Percentiles rank a stretch among this genome's conserved stretches.
These are phyloP conservation scores for Diachrysia chrysitis DNA, from an alignment of 2,888 invertebrate species.

Conservation along the genomic window DNA sequence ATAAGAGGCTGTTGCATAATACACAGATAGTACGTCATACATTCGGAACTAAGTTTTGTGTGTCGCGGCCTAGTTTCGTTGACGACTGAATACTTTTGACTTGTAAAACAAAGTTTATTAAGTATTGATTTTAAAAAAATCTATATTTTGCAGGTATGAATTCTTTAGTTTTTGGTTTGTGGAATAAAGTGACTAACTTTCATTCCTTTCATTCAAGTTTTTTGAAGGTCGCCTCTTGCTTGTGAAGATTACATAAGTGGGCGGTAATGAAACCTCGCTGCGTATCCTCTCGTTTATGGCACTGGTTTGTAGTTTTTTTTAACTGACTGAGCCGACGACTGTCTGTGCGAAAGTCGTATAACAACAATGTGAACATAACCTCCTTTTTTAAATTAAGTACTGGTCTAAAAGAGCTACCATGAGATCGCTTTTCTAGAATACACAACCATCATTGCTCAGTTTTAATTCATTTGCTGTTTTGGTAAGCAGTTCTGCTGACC, in stretches of 20 bases:
- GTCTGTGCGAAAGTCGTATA: not conserved
- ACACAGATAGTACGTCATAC: constrained; percentile 37
- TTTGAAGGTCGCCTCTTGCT: constrained; percentile 4
- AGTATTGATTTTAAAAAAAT: not conserved
- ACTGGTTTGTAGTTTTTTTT: constrained; percentile 1
- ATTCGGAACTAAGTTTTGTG: constrained; percentile 26
- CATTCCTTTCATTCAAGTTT: constrained; percentile 4
- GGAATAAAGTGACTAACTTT: not conserved
- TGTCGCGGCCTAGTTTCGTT: constrained; percentile 34
- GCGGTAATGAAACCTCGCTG: not conserved
- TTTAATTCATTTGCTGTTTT: not conserved
- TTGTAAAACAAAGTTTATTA: not conserved
- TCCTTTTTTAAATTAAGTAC: not conserved
- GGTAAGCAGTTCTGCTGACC: not conserved
- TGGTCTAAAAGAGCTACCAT: not conserved
- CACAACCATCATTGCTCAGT: not conserved
- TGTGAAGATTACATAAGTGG: not conserved
- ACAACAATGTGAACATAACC: not conserved
- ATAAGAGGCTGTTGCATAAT: constrained; percentile 43
- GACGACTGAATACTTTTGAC: constrained; percentile 12
- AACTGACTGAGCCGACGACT: not conserved
- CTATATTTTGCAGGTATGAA: not conserved
- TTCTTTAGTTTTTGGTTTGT: not conserved
- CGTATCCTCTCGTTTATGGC: not conserved
- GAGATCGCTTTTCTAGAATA: not conserved